Evolutionary conservation across 2,113 vertebrate genomes (phyloP).

Genomic region (Thinocorus orbignyianus): DNA sequence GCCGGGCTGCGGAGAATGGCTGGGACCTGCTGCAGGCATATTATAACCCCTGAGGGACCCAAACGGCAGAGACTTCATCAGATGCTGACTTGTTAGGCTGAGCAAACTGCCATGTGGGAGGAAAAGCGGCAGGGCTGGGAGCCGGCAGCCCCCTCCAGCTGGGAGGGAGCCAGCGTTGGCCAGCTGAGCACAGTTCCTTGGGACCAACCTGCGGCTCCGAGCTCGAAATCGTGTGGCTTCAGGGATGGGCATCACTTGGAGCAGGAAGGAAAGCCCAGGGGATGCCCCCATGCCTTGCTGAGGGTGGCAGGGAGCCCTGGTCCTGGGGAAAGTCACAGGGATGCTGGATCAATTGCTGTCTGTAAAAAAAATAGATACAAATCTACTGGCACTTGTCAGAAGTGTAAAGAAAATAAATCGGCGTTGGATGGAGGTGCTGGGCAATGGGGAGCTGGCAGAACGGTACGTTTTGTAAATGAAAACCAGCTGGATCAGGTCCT

Average conservation of each 20-base stretch:
- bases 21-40: slow-evolving; percentile 44
- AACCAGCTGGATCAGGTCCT: accelerated
- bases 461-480: background rate
- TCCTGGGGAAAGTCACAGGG: background rate
- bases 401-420: background rate
- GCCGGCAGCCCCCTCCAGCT: background rate
- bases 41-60: slow-evolving; percentile 42
- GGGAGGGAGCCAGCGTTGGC: background rate
- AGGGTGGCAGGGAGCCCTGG: accelerated
- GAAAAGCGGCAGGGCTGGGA: background rate
- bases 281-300: accelerated
- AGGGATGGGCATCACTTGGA: accelerated
- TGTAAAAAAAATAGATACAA: background rate
- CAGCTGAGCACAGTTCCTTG: background rate
- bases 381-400: background rate
- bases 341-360: background rate
- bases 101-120: background rate
- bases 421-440: background rate
- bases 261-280: background rate
- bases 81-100: slow-evolving; percentile 38
- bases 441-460: background rate
- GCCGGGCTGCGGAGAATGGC: slow-evolving; percentile 43
- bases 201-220: background rate
- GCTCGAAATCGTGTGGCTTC: background rate
- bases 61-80: slow-evolving; percentile 55